Base-by-base conservation (phyloP, 2,113 vertebrate genomes). In the Synodontis membranacea region DNA sequence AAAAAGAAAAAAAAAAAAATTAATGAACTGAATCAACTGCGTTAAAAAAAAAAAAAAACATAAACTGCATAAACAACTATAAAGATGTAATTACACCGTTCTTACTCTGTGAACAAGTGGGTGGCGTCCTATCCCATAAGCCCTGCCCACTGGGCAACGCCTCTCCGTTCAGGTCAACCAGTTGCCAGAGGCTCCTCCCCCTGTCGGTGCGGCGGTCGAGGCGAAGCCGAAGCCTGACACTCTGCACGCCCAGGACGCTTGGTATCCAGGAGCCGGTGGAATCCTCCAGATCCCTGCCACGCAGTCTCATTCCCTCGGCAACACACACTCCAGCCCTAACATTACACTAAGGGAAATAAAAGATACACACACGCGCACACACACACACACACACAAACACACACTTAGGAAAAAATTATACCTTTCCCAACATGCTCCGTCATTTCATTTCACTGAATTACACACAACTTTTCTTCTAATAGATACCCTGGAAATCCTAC, bases 251-350 rank as follows among this genome's bases (percentile, higher is more conserved):
- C 64, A 93, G 91, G 78, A 92, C 87, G 25, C 86, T 91, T 1
- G 93, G 92, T 78, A 94, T 89, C 93, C 94, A 94, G 89, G 90
- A 78, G 54, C 92, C 84, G 1, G 91, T 52, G 79, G 92, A 88
- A 91, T 88, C 83, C 79, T 86, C 86, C 75, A 91, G 89, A 76
- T 92, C 90, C 91, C 88, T 91, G 79, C 91, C 90, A 80, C 88
- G 83, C 88, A 92, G 91, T 89, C 92, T 94, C 94, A 94, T 93
- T 85, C 91, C 92, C 91, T 89, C 88, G 5, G 90, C 88, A 85
- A 84, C 82, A 72, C 25, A 42, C 37, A 44, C 48, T n/a, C 70
- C 64, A 76, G 21, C 74, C 83, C 78, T 88, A 64, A 85, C 91
- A 93, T 93, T 88, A 90, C 92, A 91, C 91, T 93, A 89, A 68